A percentile compares a stretch with the other conserved stretches of the same genome.
These are phyloP conservation scores for Zenarchopterus dispar DNA, from an alignment of 2,797 vertebrate species.

Conservation along the genomic window DNA sequence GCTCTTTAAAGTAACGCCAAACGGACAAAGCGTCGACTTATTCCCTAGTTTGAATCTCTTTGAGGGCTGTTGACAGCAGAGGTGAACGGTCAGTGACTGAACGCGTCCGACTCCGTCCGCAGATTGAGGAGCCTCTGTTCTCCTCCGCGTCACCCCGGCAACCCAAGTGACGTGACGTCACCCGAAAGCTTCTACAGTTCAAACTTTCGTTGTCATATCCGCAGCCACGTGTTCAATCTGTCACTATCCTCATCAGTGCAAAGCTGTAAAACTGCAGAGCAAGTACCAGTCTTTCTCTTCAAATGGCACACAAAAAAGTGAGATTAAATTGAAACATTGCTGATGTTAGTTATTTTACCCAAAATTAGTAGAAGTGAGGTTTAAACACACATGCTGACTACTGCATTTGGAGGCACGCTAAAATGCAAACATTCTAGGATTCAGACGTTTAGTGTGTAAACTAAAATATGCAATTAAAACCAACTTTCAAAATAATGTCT, in stretches of 20 bases:
- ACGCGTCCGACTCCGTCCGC: conserved; percentile 77
- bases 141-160: conserved; percentile 80
- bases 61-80: conserved; percentile 20
- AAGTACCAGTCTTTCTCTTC: too few species aligned
- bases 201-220: conserved; percentile 46
- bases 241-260: neutral
- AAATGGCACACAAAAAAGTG: too few species aligned
- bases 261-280: too few species aligned
- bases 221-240: neutral
- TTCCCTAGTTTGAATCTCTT: conserved; percentile 45
- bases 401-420: too few species aligned
- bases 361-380: too few species aligned
- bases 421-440: too few species aligned
- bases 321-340: too few species aligned
- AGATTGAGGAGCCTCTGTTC: conserved; percentile 78
- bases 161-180: conserved; percentile 87
- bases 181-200: conserved; percentile 55
- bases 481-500: too few species aligned
- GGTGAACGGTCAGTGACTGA: conserved; percentile 45
- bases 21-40: conserved; percentile 13
- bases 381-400: too few species aligned
- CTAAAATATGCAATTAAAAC: too few species aligned
- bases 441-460: too few species aligned
- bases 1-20: conserved; percentile 15
- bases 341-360: too few species aligned